A percentile compares a stretch with the other conserved stretches of the same genome.
These are phyloP conservation scores for Falco columbarius DNA, from an alignment of 2,797 vertebrate genomes.

Conservation along the genomic window DNA sequence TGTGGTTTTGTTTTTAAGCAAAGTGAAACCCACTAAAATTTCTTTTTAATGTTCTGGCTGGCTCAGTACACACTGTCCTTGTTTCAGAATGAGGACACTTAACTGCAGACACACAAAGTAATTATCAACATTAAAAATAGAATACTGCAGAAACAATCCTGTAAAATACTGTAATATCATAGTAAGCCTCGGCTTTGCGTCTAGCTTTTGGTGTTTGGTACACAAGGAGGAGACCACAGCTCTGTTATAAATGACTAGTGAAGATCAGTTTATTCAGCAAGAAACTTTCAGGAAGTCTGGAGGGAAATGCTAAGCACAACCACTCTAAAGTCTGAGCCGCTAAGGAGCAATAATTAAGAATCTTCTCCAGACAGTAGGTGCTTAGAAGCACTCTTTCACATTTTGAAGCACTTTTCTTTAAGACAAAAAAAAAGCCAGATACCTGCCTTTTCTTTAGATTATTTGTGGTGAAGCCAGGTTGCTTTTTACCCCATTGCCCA, in stretches of 20 bases:
- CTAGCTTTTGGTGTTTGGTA: neutral
- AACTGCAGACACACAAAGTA: neutral
- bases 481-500: neutral
- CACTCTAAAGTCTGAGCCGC: neutral
- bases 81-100: neutral
- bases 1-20: neutral
- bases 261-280: neutral
- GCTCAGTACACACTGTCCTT: neutral
- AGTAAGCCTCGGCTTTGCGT: neutral
- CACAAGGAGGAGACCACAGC: neutral
- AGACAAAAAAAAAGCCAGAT: neutral
- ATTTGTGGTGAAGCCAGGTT: neutral
- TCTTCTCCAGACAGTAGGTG: neutral
- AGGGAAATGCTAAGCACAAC: neutral
- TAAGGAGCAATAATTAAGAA: neutral
- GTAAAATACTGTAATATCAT: neutral
- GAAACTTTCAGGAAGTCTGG: neutral
- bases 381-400: neutral
- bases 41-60: neutral
- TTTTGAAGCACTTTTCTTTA: neutral
- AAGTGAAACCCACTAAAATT: neutral
- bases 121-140: neutral
- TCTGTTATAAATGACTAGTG: neutral
- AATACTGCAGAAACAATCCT: neutral
- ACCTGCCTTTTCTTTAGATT: neutral